Percentiles rank a stretch among this genome's conserved stretches.
phyloP scores from a whole-genome alignment of 1,140 invertebrate species.

The Alviniconcha marisindica region DNA sequence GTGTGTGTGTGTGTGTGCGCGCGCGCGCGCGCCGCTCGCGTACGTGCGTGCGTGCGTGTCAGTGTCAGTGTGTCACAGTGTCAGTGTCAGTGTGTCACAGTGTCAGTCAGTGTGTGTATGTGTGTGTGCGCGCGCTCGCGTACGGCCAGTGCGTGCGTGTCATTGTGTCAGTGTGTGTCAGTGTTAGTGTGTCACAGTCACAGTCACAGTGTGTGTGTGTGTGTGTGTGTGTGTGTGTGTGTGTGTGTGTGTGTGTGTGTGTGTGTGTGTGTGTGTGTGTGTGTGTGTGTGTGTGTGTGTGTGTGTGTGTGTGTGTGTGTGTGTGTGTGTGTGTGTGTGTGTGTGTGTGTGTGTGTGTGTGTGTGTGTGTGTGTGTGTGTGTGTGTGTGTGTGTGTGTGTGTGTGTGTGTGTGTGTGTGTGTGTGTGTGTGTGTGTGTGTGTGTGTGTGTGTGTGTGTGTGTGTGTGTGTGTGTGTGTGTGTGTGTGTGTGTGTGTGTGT shows the following conservation, averaged over 20 bases:
- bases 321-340: neutral
- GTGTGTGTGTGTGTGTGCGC: slow-evolving; percentile 12
- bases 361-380: neutral
- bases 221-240: neutral
- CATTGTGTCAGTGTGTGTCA: too few relatives aligned
- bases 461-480: slow-evolving; percentile 11
- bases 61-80: neutral
- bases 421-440: slow-evolving; percentile 22
- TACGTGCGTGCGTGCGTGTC: neutral
- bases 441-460: slow-evolving; percentile 28
- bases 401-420: neutral
- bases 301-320: slow-evolving; percentile 15
- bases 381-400: neutral
- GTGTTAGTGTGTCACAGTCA: neutral
- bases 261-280: neutral
- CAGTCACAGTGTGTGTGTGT: neutral
- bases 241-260: neutral
- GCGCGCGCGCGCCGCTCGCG: neutral
- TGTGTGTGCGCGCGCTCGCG: too few relatives aligned
- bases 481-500: neutral
- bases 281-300: slow-evolving; percentile 19
- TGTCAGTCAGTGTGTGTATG: neutral
- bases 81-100: neutral
- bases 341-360: neutral
- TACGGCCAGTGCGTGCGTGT: too few relatives aligned